Percentiles rank a stretch among this genome's conserved stretches.
phyloP scores from a whole-genome alignment of 2,888 invertebrate species.

The Liodrosophila aerea region DNA sequence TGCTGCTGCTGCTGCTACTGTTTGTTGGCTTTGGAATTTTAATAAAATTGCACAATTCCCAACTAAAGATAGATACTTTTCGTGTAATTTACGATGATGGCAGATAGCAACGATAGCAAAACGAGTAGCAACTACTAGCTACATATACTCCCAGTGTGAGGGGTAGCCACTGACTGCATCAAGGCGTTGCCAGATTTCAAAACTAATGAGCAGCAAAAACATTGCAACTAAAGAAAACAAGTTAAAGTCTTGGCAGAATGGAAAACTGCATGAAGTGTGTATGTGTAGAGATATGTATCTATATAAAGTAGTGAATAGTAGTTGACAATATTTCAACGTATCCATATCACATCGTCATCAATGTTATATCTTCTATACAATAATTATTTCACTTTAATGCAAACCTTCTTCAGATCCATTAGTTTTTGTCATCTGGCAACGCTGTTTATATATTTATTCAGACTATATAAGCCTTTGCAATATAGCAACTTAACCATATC shows the following conservation, averaged over 20 bases:
- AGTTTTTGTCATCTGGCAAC: not conserved
- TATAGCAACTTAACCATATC: no score
- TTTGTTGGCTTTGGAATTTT: conserved; percentile 68
- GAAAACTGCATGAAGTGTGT: no score
- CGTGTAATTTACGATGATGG: conserved; percentile 77
- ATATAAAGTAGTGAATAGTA: no score
- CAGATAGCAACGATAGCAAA: conserved; percentile 58
- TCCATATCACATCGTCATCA: no score
- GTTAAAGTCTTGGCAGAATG: not conserved
- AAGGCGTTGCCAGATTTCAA: not conserved
- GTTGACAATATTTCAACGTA: no score
- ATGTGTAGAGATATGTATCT: no score
- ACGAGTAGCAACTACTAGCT: not conserved
- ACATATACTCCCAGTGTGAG: not conserved
- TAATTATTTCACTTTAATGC: no score
- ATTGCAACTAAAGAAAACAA: no score
- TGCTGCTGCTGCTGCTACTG: conserved; percentile 21
- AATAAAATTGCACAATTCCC: conserved; percentile 76
- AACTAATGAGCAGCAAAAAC: not conserved
- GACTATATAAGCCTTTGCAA: no score
- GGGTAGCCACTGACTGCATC: conserved; percentile 1
- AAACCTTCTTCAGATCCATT: no score
- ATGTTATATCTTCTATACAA: no score
- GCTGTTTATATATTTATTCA: no score
- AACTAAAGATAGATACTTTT: conserved; percentile 78